Conservation (phyloP, 2,797 vertebrate species). For the Spizella passerina region DNA sequence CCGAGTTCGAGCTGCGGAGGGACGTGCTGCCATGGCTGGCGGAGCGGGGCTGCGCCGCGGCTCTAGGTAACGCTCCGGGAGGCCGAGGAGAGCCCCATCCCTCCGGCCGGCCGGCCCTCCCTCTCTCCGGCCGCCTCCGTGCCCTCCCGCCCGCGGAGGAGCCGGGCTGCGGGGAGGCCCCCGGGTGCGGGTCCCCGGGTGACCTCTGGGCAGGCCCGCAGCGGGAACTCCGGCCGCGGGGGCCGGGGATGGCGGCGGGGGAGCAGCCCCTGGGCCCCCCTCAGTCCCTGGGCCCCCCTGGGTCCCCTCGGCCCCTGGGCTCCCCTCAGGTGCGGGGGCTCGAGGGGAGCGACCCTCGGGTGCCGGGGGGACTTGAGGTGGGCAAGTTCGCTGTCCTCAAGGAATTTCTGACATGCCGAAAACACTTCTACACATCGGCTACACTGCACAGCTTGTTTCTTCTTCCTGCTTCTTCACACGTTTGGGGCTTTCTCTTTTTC, state of each 20-base stretch:
- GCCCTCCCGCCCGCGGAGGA: not conserved
- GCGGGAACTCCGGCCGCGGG: not conserved
- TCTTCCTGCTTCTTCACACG: not conserved
- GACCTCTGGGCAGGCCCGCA: not conserved
- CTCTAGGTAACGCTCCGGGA: not conserved
- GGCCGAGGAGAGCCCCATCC: not conserved
- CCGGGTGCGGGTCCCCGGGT: not conserved
- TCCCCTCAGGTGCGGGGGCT: not conserved
- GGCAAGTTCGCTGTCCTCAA: not conserved
- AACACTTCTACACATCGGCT: not conserved
- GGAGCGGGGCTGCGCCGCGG: not conserved
- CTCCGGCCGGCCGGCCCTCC: not conserved
- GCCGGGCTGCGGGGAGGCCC: not conserved
- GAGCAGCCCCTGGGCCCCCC: not conserved
- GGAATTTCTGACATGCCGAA: not conserved
- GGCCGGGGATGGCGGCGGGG: not conserved
- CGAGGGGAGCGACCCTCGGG: not conserved
- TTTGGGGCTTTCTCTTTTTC: not conserved
- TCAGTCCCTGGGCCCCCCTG: too few species aligned
- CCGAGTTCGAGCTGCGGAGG: conserved; percentile 24
- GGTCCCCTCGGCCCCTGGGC: too few species aligned
- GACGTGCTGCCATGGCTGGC: conserved; percentile 66
- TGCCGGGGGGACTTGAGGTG: not conserved
- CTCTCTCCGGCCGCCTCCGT: not conserved
- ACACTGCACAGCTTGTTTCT: not conserved